Evolutionary conservation across 2,113 vertebrate genomes (phyloP), one percentile per base, ranked within the genome.

Genomic region (Pogonocichla stellata): DNA sequence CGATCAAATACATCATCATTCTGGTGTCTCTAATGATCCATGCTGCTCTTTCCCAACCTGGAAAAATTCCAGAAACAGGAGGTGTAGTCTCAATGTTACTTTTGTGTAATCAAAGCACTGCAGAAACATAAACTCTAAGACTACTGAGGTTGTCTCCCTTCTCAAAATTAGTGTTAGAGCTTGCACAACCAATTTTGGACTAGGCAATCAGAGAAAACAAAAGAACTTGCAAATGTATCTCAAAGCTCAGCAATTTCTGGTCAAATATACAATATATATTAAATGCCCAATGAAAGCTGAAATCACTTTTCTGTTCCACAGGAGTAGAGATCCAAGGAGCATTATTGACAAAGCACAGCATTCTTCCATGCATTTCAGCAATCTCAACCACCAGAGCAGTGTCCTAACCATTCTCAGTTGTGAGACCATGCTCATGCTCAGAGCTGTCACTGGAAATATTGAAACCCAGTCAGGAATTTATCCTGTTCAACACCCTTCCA

Each of bases 401-500:
- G 36, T 29, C 40, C 43, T 54, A 66, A 48, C 34, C 40, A 33
- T 0, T 33, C 53, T 69, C 5, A 1, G n/a, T 22, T 50, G 54
- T 1, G 4, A 75, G 36, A 17, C 34, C 0, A 0, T 33, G 79
- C 64, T 58, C 67, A 28, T 4, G 2, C 56, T 74, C 57, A 72
- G 91, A 81, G 65, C 73, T 93, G 83, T 93, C 91, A 92, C 60
- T 75, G 65, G 47, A 71, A 83, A 92, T 69, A 72, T 0, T 87
- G 88, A 93, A 93, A 57, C 16, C 28, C 56, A 72, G 69, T 93
- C 92, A 92, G 65, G 51, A 93, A 94, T 95, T 94, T 92, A 92
- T 81, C 86, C 86, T 42, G 22, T 89, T 92, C 91, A 95, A 93
- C 96, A 97, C 88, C 83, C 69, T 93, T 93, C 83, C 43, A 89